These are phyloP conservation scores for Clytia hemisphaerica DNA, from an alignment of 30 jellyfish, hydroid and myxozoan genomes.

Conservation along the genomic window DNA sequence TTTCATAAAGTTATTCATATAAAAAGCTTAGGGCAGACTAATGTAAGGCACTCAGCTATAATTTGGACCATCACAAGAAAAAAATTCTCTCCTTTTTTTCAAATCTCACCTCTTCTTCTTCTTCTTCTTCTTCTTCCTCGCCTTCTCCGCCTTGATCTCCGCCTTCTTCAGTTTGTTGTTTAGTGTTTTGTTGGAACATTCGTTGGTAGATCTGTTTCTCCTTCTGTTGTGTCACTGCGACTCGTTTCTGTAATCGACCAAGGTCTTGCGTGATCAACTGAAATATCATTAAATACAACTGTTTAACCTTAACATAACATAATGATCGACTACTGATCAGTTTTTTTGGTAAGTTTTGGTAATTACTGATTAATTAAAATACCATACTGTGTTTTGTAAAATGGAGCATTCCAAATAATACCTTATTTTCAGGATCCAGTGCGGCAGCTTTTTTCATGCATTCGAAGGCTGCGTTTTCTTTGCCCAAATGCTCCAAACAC, in stretches of 20 bases:
- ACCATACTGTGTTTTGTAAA: too few relatives aligned
- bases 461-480: constrained; percentile 65
- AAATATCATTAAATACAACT: not conserved
- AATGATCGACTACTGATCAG: too few relatives aligned
- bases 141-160: constrained; percentile 3
- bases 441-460: constrained; percentile 76
- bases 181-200: constrained; percentile 56
- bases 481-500: constrained; percentile 71
- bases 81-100: too few relatives aligned
- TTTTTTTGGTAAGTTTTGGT: too few relatives aligned
- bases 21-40: too few relatives aligned
- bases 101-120: too few relatives aligned
- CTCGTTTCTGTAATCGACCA: constrained; percentile 36
- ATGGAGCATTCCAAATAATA: not conserved
- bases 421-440: constrained; percentile 70
- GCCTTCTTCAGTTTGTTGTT: constrained; percentile 25
- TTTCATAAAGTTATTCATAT: too few relatives aligned
- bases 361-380: too few relatives aligned
- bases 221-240: constrained; percentile 48
- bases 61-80: too few relatives aligned
- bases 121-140: too few relatives aligned
- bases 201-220: constrained; percentile 80
- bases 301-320: not conserved
- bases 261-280: constrained; percentile 45
- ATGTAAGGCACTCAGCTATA: too few relatives aligned